Evolutionary conservation across 2,113 vertebrate genomes (phyloP), one percentile per base, ranked within the genome.

Genomic region (Sclerurus mexicanus): DNA sequence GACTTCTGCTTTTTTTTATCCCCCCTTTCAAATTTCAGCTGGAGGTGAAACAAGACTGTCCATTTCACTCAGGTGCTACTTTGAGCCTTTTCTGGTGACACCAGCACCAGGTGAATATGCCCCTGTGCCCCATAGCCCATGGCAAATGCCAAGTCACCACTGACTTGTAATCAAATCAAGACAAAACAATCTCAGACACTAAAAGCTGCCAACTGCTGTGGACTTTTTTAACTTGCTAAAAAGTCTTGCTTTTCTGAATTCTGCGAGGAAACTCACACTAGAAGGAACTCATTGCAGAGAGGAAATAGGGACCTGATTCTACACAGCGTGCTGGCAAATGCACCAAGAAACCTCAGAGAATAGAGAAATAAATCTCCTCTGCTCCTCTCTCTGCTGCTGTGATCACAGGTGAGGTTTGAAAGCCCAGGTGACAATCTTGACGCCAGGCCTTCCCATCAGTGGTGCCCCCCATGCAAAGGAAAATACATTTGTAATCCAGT

Each of bases 401-500:
- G 0, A 50, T 30, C 4, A 2, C 69, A 85, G 63, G 50, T 49
- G 86, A 49, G 31, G 62, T 5, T 31, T 6, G 14, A 73, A 47
- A 89, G 76, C 53, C 46, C 6, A 39, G 66, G 44, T 2, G 3
- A 40, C 0, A 4, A 47, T 31, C 30, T 56, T 3, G 2, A 19
- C 0, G 6, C 17, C 15, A 75, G 14, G 8, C 69, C 50, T 46
- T n/a, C 9, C 49, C 22, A 31, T 7, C 14, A 40, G n/a, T 0
- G 14, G 19, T 15, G 18, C 23, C 31, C 31, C 16, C 25, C 76
- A 19, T 0, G 3, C 1, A 23, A 49, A 81, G 33, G 21, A 25
- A 67, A 87, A 85, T 1, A 31, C 1, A 7, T 0, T 4, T 27
- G 14, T 27, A 46, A 81, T 15, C 33, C 56, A 31, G 10, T 40